Conservation (phyloP, 2,113 vertebrate genomes). For the Dunckerocampus dactyliophorus region DNA sequence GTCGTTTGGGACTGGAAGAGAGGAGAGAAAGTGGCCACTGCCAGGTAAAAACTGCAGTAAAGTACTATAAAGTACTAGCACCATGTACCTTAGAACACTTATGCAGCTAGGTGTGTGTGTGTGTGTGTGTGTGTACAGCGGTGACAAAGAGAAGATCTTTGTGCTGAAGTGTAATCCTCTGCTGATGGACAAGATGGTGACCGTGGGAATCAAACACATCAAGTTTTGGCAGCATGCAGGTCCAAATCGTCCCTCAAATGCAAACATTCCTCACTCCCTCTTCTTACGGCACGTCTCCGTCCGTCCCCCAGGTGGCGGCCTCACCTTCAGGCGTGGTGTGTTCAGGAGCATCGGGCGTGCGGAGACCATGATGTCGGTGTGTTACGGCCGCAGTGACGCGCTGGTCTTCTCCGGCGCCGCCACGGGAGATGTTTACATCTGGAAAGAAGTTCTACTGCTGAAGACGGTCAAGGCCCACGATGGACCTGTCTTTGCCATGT, state of each 20-base stretch:
- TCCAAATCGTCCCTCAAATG: slow-evolving; percentile 29
- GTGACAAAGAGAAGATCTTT: slow-evolving; percentile 95
- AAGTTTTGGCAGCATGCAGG: slow-evolving; percentile 96
- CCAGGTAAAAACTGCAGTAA: slow-evolving; percentile 71
- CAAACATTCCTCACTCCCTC: too few relatives aligned
- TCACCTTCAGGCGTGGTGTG: slow-evolving; percentile 82
- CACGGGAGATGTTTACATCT: slow-evolving; percentile 92
- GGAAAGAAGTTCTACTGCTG: slow-evolving; percentile 85
- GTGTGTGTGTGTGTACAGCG: slow-evolving; percentile 67
- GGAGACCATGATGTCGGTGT: slow-evolving; percentile 96
- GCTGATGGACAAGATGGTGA: slow-evolving; percentile 87
- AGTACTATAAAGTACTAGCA: neutral
- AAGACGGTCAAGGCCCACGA: slow-evolving; percentile 95
- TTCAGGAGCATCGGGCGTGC: slow-evolving; percentile 81
- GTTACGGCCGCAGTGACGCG: slow-evolving; percentile 85
- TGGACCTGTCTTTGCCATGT: slow-evolving; percentile 94
- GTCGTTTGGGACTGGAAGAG: slow-evolving; percentile 98
- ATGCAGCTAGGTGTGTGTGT: neutral
- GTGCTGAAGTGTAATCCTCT: slow-evolving; percentile 92
- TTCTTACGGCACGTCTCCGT: neutral
- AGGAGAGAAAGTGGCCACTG: slow-evolving; percentile 90
- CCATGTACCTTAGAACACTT: too few relatives aligned
- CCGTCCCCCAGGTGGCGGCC: slow-evolving; percentile 81
- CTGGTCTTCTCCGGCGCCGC: slow-evolving; percentile 89
- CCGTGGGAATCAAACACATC: slow-evolving; percentile 94